Conservation (phyloP, 1,140 invertebrate genomes). For the Drosophila virilis region DNA sequence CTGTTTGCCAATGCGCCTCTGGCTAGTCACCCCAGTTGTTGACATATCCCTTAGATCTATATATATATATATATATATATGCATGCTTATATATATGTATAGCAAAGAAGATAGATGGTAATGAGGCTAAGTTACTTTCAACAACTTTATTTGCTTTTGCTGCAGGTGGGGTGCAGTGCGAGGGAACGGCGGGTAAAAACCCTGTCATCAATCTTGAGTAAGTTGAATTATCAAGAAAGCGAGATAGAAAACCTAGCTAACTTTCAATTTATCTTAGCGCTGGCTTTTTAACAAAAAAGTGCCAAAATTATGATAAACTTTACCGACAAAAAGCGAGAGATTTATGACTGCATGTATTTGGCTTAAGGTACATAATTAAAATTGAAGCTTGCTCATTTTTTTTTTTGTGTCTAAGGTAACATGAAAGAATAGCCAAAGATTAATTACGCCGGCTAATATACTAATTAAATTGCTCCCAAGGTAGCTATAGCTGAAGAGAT, state of each 20-base stretch:
- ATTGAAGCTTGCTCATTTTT: constrained; percentile 51
- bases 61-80: neutral
- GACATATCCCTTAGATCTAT: neutral
- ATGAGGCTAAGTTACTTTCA: constrained; percentile 1
- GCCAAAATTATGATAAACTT: constrained; percentile 53
- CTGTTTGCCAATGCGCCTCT: neutral
- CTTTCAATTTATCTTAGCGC: constrained; percentile 63
- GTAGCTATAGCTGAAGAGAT: neutral
- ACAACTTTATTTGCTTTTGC: constrained; percentile 39
- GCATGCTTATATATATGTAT: neutral
- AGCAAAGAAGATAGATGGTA: neutral
- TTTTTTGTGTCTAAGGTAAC: neutral
- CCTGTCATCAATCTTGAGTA: constrained; percentile 60
- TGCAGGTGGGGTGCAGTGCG: constrained; percentile 1
- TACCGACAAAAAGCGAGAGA: constrained; percentile 55
- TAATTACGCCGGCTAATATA: neutral
- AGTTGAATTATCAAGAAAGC: constrained; percentile 2
- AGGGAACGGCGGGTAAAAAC: constrained; percentile 10
- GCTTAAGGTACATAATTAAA: constrained; percentile 58
- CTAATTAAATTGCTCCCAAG: constrained; percentile 1
- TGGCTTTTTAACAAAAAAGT: constrained; percentile 27
- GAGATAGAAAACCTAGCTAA: constrained; percentile 19
- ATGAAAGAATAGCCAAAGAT: constrained; percentile 6
- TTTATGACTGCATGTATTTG: constrained; percentile 51
- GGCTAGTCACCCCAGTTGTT: constrained; percentile 7